Percentiles rank a stretch among this genome's conserved stretches.
Evolutionary conservation across 1,140 invertebrate genomes (phyloP).

Genomic region (Charaxes varanes): DNA sequence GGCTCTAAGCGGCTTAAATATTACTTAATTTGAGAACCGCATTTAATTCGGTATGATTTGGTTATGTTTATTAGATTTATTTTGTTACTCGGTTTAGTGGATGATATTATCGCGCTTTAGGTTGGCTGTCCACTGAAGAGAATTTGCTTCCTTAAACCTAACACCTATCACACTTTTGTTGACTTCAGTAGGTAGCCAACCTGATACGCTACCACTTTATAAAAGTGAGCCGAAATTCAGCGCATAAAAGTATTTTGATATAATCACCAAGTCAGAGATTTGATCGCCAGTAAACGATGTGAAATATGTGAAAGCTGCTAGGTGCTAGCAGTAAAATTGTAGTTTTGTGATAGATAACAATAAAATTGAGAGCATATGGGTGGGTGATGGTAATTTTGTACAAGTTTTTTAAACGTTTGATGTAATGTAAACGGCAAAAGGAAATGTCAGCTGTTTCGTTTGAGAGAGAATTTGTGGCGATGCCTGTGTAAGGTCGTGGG

Average conservation of each 20-base stretch:
- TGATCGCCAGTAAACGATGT: slow-evolving; percentile 35
- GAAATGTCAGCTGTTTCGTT: slow-evolving; percentile 11
- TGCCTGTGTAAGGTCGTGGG: slow-evolving; percentile 16
- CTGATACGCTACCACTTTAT: slow-evolving; percentile 33
- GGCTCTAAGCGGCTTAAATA: slow-evolving; percentile 47
- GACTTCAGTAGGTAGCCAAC: slow-evolving; percentile 14
- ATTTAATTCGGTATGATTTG: slow-evolving; percentile 46
- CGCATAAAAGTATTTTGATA: slow-evolving; percentile 32
- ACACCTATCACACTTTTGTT: background rate
- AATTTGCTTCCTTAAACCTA: too few relatives aligned
- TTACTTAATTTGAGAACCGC: slow-evolving; percentile 46
- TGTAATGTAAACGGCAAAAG: slow-evolving; percentile 17
- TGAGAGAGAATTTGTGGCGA: slow-evolving; percentile 6
- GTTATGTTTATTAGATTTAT: slow-evolving; percentile 53
- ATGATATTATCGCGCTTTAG: slow-evolving; percentile 10
- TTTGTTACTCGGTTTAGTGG: slow-evolving; percentile 38
- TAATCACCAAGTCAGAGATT: slow-evolving; percentile 43
- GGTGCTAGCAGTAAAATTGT: slow-evolving; percentile 68
- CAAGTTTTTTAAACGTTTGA: slow-evolving; percentile 44
- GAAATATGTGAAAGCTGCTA: slow-evolving; percentile 63
- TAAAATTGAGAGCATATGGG: slow-evolving; percentile 63
- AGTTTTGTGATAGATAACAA: slow-evolving; percentile 69
- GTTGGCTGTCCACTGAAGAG: slow-evolving; percentile 1
- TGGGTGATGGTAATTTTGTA: slow-evolving; percentile 59
- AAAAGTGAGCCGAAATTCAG: slow-evolving; percentile 35